A percentile compares a stretch with the other conserved stretches of the same genome.
Evolutionary conservation across 2,888 invertebrate species (phyloP).

Genomic region (Xestia c-nigrum): DNA sequence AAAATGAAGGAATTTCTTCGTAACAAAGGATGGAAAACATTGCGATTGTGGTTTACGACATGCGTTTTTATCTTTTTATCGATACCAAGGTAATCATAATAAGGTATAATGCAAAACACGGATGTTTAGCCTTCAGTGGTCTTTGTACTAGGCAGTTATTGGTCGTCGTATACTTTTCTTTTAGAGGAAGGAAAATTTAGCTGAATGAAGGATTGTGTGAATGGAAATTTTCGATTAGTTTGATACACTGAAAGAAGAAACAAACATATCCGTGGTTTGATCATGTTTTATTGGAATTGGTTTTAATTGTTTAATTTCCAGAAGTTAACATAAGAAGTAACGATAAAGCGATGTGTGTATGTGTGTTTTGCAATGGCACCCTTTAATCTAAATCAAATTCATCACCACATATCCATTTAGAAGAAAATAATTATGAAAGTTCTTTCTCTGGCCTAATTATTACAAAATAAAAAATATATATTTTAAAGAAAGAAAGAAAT

Average conservation of each 20-base stretch:
- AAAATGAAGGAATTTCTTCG: conserved; percentile 52
- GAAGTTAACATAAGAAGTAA: background rate
- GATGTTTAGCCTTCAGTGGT: conserved; percentile 43
- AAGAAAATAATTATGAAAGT: background rate
- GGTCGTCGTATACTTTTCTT: conserved; percentile 9
- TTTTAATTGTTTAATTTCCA: background rate
- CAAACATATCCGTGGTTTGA: background rate
- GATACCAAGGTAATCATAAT: conserved; percentile 42
- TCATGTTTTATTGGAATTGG: background rate
- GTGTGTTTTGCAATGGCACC: too few relatives aligned
- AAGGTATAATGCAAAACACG: conserved; percentile 45
- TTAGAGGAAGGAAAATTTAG: background rate
- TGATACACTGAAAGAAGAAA: background rate
- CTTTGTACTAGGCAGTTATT: conserved; percentile 14
- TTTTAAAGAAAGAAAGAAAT: too few relatives aligned
- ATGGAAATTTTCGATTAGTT: conserved; percentile 9
- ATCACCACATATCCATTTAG: too few relatives aligned
- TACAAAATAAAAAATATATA: too few relatives aligned
- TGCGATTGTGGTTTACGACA: conserved; percentile 44
- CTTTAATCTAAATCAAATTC: too few relatives aligned
- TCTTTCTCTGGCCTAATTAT: too few relatives aligned
- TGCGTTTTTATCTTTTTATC: conserved; percentile 35
- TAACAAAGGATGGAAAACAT: conserved; percentile 52
- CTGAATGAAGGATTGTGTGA: conserved; percentile 20
- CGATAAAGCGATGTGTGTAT: too few relatives aligned